A percentile compares a stretch with the other conserved stretches of the same genome.
phyloP scores from a whole-genome alignment of 2,797 vertebrate genomes.

The Scleropages formosus region DNA sequence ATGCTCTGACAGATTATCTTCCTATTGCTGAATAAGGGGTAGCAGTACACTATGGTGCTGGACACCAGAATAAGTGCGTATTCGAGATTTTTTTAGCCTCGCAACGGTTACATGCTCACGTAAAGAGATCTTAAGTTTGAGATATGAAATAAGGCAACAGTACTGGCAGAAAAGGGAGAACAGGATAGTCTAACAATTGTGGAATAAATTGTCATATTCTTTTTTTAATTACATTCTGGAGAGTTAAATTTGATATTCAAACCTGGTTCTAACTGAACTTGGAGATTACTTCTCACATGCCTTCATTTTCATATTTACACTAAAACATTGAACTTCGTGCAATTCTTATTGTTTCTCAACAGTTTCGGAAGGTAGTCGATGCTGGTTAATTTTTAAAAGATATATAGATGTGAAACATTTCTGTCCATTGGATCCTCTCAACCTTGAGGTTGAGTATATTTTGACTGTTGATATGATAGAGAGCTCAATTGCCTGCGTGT shows the following conservation, averaged over 20 bases:
- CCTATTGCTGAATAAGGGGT: neutral
- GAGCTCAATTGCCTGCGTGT: neutral
- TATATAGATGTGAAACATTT: too few relatives aligned
- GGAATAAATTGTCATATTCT: too few relatives aligned
- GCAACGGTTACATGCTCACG: neutral
- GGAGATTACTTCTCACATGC: too few relatives aligned
- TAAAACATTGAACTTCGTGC: neutral
- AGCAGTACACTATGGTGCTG: conserved; percentile 22
- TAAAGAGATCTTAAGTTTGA: neutral
- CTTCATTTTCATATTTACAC: neutral
- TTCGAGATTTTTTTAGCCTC: conserved; percentile 1
- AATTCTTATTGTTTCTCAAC: neutral
- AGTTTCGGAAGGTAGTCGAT: neutral
- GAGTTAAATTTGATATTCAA: too few relatives aligned
- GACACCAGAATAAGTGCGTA: conserved; percentile 21
- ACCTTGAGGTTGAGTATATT: neutral
- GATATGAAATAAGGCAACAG: neutral
- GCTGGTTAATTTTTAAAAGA: too few relatives aligned
- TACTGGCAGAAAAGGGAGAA: neutral
- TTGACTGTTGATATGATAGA: neutral
- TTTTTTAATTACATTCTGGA: too few relatives aligned
- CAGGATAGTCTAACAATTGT: too few relatives aligned
- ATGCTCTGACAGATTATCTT: neutral
- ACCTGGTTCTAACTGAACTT: too few relatives aligned
- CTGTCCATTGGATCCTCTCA: too few relatives aligned